A percentile compares a stretch with the other conserved stretches of the same genome.
Conservation (phyloP, 2,888 invertebrate species). For the Leptopilina drosophilae region DNA sequence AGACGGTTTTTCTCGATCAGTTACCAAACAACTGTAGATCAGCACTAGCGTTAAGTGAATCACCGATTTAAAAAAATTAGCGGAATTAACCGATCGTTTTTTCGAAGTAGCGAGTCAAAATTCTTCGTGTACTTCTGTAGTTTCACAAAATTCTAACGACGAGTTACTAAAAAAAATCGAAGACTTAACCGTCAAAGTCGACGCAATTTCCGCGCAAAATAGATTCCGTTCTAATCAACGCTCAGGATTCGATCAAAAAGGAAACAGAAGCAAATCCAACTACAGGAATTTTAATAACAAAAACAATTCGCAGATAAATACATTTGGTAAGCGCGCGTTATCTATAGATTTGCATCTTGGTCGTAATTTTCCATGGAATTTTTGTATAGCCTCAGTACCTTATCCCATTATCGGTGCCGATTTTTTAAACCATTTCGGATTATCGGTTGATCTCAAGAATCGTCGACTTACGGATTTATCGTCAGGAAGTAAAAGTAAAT, state of each 20-base stretch:
- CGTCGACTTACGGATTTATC: not conserved
- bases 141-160: not conserved
- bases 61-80: no score
- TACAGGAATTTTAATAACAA: not conserved
- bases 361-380: not conserved
- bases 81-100: no score
- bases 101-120: no score
- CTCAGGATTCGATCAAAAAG: not conserved
- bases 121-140: not conserved
- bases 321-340: not conserved
- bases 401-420: not conserved
- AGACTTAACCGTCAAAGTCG: not conserved
- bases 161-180: not conserved
- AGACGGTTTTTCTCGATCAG: no score
- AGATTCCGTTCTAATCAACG: not conserved
- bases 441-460: not conserved
- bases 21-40: no score
- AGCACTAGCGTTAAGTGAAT: no score
- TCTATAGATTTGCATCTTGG: not conserved
- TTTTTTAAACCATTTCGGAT: not conserved
- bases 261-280: not conserved
- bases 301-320: slow-evolving; percentile 3
- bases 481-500: not conserved
- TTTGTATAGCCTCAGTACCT: not conserved
- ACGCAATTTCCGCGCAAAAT: not conserved